A percentile compares a stretch with the other conserved stretches of the same genome.
phyloP scores from a whole-genome alignment of 2,888 invertebrate species.

The Amaurobius ferox region DNA sequence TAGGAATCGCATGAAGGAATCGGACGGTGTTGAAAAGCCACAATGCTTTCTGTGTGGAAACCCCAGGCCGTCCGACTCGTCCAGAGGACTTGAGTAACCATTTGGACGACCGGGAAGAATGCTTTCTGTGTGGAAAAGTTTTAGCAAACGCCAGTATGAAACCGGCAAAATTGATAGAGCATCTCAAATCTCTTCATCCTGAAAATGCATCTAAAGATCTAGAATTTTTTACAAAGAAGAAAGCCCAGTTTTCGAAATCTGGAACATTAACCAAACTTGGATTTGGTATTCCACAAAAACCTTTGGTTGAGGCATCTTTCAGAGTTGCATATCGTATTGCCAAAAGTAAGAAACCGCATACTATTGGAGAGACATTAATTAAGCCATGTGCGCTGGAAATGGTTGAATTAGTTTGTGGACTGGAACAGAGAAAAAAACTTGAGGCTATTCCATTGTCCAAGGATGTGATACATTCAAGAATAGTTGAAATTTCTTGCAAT shows the following conservation, averaged over 20 bases:
- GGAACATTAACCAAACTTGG: no score
- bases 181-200: slow-evolving; percentile 44
- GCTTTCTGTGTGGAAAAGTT: slow-evolving; percentile 48
- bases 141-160: slow-evolving; percentile 52
- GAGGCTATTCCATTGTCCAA: slow-evolving; percentile 48
- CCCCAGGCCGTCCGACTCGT: no score
- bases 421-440: slow-evolving; percentile 45
- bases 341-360: slow-evolving; percentile 56
- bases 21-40: slow-evolving; percentile 46
- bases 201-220: slow-evolving; percentile 49
- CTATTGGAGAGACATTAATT: slow-evolving; percentile 58
- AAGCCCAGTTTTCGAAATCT: no score
- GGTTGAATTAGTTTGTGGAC: slow-evolving; percentile 42
- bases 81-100: no score
- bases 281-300: slow-evolving; percentile 12
- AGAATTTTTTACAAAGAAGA: slow-evolving; percentile 6
- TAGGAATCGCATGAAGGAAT: slow-evolving; percentile 53
- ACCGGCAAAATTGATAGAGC: slow-evolving; percentile 57
- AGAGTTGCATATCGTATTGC: slow-evolving; percentile 50
- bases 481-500: slow-evolving; percentile 19
- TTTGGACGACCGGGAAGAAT: no score
- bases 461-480: slow-evolving; percentile 37
- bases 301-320: slow-evolving; percentile 30
- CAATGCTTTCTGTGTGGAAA: slow-evolving; percentile 51
- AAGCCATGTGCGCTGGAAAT: slow-evolving; percentile 54